Base-by-base conservation (phyloP, 2,888 invertebrate species). In the Sminthurides aquaticus region DNA sequence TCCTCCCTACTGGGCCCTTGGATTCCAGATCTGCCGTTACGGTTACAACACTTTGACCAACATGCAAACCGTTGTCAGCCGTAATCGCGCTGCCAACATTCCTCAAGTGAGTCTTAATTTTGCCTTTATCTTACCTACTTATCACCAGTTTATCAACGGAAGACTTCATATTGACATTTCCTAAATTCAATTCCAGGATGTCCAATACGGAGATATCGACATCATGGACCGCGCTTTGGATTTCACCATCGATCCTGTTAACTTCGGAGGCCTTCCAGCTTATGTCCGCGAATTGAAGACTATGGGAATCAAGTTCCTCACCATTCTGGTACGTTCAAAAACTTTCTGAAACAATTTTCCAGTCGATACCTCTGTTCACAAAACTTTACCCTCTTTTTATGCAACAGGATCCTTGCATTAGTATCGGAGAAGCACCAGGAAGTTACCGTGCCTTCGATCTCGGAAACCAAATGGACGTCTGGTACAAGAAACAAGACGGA, bases 1-100 rank as follows among this genome's bases (percentile, higher is more conserved):
- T 83, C 92, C 92, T 1, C 91, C 92, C 0, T 90, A 89, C 77
- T 94, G 92, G 92, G 82, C 87, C 0, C 82, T 94, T 0, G 94
- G 93, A 1, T 93, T 91, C 78, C 93, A 94, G 79, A 80, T 93
- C 34, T 89, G 90, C 82, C 84, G 67, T 20, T 86, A 79, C 76
- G 86, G 87, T 18, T 89, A 89, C 76, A 82, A 83, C 61, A 82
- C 82, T 27, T 76, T 88, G 66, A 84, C 86, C 64, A 81, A 81
- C 8, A 89, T 89, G 0, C 82, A 79, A 70, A 80, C 81, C 65
- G 84, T 87, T 0, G 86, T 86, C 85, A 81, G 85, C 70, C 80
- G 84, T 69, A 90, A 86, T 59, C 81, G 84, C 68, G 84, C 84
- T 62, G 88, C 87, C 27, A 85, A 85, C 11, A 88, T 91, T 76